phyloP scores from a whole-genome alignment of 2,888 invertebrate species.

The Calameuta pallipes region DNA sequence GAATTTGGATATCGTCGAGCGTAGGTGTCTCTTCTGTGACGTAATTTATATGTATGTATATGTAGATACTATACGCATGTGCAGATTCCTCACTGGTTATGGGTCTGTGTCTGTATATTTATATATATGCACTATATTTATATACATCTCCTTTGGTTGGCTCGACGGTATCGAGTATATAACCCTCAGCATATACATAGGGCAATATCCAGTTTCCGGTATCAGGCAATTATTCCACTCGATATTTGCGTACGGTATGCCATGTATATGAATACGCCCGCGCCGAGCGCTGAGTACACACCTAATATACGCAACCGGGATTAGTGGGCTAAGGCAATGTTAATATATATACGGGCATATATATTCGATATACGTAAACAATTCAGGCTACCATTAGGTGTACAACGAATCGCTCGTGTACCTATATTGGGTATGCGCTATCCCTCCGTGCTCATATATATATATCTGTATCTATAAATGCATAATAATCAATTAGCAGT shows the following conservation, averaged over 20 bases:
- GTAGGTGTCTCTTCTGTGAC: not conserved
- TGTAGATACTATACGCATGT: not conserved
- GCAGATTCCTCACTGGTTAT: slow-evolving; percentile 13
- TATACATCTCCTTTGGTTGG: not conserved
- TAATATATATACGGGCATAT: not conserved
- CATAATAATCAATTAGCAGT: not conserved
- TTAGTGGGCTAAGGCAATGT: not conserved
- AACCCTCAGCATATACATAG: not conserved
- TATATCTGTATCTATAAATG: not conserved
- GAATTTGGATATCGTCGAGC: not conserved
- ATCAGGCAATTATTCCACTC: slow-evolving; percentile 31
- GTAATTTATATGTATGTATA: not conserved
- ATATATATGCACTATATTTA: not conserved
- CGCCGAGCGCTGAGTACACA: not conserved
- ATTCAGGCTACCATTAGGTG: not conserved
- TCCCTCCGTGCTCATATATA: not conserved
- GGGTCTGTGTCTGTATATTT: slow-evolving; percentile 11
- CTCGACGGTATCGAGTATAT: not conserved
- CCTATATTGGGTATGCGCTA: not conserved
- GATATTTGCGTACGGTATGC: slow-evolving; percentile 18
- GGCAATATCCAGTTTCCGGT: slow-evolving; percentile 22
- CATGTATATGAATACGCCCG: not conserved
- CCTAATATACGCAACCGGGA: not conserved
- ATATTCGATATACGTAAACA: not conserved
- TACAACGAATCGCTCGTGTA: not conserved